Evolutionary conservation across 1,140 invertebrate genomes (phyloP).

Genomic region (Lineus longissimus): DNA sequence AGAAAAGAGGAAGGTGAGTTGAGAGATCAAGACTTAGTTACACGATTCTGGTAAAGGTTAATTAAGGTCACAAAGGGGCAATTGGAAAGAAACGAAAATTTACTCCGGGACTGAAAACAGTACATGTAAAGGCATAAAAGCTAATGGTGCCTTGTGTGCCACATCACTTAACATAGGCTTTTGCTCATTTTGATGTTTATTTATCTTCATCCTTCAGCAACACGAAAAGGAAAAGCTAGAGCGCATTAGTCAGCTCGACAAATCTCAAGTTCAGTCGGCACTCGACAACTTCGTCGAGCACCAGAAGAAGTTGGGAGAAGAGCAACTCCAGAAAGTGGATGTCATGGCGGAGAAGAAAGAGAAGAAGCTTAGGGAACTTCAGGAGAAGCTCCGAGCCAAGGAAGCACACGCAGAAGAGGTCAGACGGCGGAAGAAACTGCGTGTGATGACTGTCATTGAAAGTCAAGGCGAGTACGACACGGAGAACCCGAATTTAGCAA

Average conservation of each 20-base stretch:
- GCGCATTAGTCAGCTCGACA: constrained; percentile 32
- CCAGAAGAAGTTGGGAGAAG: constrained; percentile 28
- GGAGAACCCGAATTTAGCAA: too few relatives aligned
- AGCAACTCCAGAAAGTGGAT: constrained; percentile 31
- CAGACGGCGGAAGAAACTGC: constrained; percentile 26
- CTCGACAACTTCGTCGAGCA: constrained; percentile 26
- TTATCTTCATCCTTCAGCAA: constrained; percentile 23
- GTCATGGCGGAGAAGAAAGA: constrained; percentile 32
- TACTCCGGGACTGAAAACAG: not conserved
- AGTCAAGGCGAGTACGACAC: too few relatives aligned
- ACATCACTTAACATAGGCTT: not conserved
- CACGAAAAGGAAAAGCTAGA: constrained; percentile 34
- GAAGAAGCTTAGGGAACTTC: constrained; percentile 25
- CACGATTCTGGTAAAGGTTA: not conserved
- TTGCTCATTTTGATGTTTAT: not conserved
- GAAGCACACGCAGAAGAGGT: constrained; percentile 33
- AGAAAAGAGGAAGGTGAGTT: constrained; percentile 35
- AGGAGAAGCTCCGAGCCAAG: constrained; percentile 30
- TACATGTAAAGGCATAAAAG: not conserved
- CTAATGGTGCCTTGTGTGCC: not conserved
- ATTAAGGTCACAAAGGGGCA: not conserved
- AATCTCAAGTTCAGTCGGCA: constrained; percentile 18
- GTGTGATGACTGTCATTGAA: not conserved
- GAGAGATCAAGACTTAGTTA: not conserved
- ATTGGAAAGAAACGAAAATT: not conserved